phyloP scores from a whole-genome alignment of 1,140 invertebrate species.

The Saxidomus purpurata region DNA sequence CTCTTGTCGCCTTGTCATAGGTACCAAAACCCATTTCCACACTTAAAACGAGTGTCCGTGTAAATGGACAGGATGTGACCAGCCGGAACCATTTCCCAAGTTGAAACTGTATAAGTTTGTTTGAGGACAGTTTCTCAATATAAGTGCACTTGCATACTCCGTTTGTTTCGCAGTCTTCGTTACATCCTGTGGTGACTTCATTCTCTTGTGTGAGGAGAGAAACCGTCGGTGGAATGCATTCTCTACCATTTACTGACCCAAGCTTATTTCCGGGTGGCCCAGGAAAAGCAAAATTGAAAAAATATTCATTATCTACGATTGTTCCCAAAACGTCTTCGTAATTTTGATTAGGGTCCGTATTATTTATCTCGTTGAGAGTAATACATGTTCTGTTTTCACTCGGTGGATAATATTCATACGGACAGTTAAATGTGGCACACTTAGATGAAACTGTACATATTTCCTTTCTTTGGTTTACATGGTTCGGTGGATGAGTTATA shows the following conservation, averaged over 20 bases:
- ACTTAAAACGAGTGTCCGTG: constrained; percentile 72
- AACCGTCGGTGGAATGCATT: neutral
- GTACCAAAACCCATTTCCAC: constrained; percentile 82
- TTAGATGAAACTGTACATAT: neutral
- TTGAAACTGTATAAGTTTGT: constrained; percentile 45
- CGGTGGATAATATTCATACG: neutral
- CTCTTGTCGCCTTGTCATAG: constrained; percentile 71
- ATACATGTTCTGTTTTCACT: constrained; percentile 61
- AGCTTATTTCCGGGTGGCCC: constrained; percentile 60
- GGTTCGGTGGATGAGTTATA: neutral
- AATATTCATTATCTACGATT: constrained; percentile 6
- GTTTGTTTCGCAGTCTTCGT: neutral
- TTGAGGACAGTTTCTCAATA: constrained; percentile 8
- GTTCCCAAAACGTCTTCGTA: neutral
- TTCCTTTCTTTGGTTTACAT: neutral
- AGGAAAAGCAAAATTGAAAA: constrained; percentile 69
- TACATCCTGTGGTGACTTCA: neutral
- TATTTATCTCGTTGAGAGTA: constrained; percentile 58
- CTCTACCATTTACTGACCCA: constrained; percentile 27
- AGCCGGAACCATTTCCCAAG: constrained; percentile 42
- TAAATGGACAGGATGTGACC: constrained; percentile 72
- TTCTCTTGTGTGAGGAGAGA: constrained; percentile 37
- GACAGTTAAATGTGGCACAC: constrained; percentile 17
- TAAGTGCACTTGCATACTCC: constrained; percentile 58
- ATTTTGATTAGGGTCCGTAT: constrained; percentile 19